phyloP scores from a whole-genome alignment of 2,113 vertebrate genomes.

The Nerophis ophidion region DNA sequence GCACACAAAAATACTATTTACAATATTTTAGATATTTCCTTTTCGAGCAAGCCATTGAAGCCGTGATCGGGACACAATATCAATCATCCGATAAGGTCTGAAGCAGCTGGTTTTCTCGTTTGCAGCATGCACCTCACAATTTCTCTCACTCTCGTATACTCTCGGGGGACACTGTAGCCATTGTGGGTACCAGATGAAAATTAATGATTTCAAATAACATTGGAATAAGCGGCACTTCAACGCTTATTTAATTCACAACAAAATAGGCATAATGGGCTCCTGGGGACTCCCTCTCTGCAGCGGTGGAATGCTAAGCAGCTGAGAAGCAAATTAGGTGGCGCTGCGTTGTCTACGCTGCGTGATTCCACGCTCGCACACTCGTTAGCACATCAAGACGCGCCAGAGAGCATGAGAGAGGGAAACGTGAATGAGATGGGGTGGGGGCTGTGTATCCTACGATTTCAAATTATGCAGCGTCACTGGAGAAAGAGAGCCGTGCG shows the following conservation, averaged over 20 bases:
- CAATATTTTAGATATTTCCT: too few relatives aligned
- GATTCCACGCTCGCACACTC: constrained; percentile 46
- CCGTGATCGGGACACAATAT: too few relatives aligned
- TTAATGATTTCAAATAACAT: constrained; percentile 70
- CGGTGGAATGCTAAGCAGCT: constrained; percentile 64
- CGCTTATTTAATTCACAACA: constrained; percentile 71
- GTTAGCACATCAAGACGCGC: constrained; percentile 50
- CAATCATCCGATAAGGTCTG: not conserved
- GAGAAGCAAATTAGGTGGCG: constrained; percentile 62
- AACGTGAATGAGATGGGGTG: not conserved
- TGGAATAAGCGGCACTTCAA: constrained; percentile 67
- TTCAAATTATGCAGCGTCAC: constrained; percentile 60
- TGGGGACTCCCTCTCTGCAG: constrained; percentile 65
- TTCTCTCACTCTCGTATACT: constrained; percentile 31
- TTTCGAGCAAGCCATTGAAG: too few relatives aligned
- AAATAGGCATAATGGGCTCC: constrained; percentile 69
- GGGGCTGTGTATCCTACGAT: constrained; percentile 19
- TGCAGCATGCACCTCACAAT: constrained; percentile 23
- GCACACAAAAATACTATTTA: too few relatives aligned
- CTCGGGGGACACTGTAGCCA: constrained; percentile 60
- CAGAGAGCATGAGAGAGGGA: constrained; percentile 7
- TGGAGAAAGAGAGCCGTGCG: constrained; percentile 45
- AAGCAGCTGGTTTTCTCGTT: constrained; percentile 17
- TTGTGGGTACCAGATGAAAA: constrained; percentile 63
- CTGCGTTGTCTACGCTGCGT: constrained; percentile 55